phyloP scores from a whole-genome alignment of 2,888 invertebrate genomes.

The Abrostola tripartita region DNA sequence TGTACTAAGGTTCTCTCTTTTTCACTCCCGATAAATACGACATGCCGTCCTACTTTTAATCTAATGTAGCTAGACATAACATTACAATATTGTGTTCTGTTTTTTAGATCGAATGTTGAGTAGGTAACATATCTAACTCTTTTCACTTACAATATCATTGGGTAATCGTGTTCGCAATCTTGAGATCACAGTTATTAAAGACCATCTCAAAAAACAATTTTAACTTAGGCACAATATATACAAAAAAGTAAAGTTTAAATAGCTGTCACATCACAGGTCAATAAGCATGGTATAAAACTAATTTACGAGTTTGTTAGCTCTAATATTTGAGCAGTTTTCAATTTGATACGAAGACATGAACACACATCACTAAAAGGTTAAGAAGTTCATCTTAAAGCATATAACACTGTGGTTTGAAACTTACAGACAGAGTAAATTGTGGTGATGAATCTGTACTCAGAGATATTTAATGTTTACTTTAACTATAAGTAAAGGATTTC shows the following conservation, averaged over 20 bases:
- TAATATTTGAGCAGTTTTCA: constrained; percentile 66
- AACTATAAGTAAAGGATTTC: too few relatives aligned
- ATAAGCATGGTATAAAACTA: constrained; percentile 28
- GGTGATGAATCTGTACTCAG: too few relatives aligned
- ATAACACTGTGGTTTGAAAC: not conserved
- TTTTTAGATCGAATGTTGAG: too few relatives aligned
- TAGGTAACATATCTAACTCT: too few relatives aligned
- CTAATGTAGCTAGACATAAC: too few relatives aligned
- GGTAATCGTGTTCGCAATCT: constrained; percentile 53
- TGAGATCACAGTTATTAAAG: constrained; percentile 60
- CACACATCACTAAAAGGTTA: constrained; percentile 1
- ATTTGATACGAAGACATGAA: constrained; percentile 23
- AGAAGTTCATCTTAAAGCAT: not conserved
- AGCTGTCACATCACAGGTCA: constrained; percentile 70
- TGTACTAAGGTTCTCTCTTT: too few relatives aligned
- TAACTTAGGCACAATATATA: constrained; percentile 54
- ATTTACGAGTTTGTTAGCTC: constrained; percentile 61
- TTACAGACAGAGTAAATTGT: too few relatives aligned
- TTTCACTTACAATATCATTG: not conserved
- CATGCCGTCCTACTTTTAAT: too few relatives aligned
- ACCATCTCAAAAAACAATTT: constrained; percentile 33
- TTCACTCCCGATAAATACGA: too few relatives aligned
- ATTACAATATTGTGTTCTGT: too few relatives aligned
- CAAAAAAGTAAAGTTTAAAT: constrained; percentile 46
- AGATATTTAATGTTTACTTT: too few relatives aligned